These are phyloP conservation scores for Meliscaeva auricollis DNA, from an alignment of 2,888 invertebrate genomes.

Conservation along the genomic window DNA sequence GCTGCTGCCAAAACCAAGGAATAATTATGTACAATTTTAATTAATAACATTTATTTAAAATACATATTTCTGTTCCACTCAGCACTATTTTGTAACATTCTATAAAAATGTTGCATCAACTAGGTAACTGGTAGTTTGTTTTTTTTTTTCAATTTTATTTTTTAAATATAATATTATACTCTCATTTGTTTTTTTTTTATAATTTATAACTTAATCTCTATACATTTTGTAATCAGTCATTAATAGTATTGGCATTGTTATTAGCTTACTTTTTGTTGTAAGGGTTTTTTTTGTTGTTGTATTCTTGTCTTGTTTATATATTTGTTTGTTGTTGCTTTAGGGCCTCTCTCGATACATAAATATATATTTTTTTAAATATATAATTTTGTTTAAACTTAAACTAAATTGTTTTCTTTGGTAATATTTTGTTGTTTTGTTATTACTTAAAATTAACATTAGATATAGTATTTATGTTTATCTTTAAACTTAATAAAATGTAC, in stretches of 20 bases:
- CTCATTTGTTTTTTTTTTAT: constrained; percentile 65
- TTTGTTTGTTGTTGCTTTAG: constrained; percentile 23
- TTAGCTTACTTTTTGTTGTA: constrained; percentile 71
- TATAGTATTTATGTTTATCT: constrained; percentile 44
- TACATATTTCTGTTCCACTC: constrained; percentile 70
- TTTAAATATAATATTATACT: constrained; percentile 56
- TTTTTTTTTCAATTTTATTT: constrained; percentile 53
- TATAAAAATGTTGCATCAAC: constrained; percentile 68
- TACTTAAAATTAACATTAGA: constrained; percentile 50
- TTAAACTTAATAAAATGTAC: constrained; percentile 33
- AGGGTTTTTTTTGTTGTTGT: constrained; percentile 43
- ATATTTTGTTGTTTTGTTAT: not conserved
- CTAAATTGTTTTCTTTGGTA: constrained; percentile 13
- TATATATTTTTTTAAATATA: constrained; percentile 48
- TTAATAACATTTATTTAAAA: constrained; percentile 75
- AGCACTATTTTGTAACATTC: constrained; percentile 67
- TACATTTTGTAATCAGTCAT: constrained; percentile 76
- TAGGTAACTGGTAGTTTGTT: constrained; percentile 74
- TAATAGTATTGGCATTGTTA: constrained; percentile 75
- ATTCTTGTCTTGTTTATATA: constrained; percentile 6
- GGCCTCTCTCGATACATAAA: constrained; percentile 67
- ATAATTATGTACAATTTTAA: constrained; percentile 73
- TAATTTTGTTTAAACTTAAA: constrained; percentile 12
- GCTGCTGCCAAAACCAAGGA: no score
- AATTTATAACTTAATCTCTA: constrained; percentile 72